phyloP scores from a whole-genome alignment of 2,113 vertebrate genomes.

The Chitala chitala region DNA sequence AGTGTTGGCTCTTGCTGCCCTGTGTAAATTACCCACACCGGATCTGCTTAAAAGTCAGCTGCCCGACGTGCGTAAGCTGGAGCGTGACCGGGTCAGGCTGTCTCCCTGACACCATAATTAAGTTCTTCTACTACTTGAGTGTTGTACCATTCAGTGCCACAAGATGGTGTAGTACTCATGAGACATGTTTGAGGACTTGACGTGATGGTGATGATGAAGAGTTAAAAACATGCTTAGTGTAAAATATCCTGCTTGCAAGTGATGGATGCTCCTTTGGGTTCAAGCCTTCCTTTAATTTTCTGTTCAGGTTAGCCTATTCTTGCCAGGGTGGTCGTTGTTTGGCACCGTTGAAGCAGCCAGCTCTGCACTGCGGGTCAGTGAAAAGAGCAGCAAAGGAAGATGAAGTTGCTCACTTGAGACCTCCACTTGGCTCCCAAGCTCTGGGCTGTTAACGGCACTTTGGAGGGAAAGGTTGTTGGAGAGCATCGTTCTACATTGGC shows the following conservation, averaged over 20 bases:
- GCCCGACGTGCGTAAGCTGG: neutral
- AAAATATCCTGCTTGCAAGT: neutral
- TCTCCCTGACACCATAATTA: neutral
- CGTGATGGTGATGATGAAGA: no score
- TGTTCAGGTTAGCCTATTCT: neutral
- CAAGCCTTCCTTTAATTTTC: no score
- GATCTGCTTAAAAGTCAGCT: neutral
- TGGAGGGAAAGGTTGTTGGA: no score
- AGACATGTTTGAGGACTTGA: slow-evolving; percentile 24
- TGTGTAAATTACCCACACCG: neutral
- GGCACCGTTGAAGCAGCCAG: neutral
- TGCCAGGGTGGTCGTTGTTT: neutral
- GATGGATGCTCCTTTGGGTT: no score
- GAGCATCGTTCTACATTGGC: no score
- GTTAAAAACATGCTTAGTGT: neutral
- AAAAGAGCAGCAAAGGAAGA: no score
- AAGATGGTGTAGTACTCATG: slow-evolving; percentile 55
- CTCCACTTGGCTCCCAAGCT: no score
- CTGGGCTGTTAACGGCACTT: no score
- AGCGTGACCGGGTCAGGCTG: neutral
- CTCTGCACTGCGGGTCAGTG: neutral
- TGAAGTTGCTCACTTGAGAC: no score
- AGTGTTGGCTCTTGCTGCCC: neutral
- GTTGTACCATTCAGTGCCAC: slow-evolving; percentile 41
- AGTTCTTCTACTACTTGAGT: neutral